Percentiles rank a stretch among this genome's conserved stretches.
phyloP scores from a whole-genome alignment of 2,888 invertebrate species.

The Beris morrisii region DNA sequence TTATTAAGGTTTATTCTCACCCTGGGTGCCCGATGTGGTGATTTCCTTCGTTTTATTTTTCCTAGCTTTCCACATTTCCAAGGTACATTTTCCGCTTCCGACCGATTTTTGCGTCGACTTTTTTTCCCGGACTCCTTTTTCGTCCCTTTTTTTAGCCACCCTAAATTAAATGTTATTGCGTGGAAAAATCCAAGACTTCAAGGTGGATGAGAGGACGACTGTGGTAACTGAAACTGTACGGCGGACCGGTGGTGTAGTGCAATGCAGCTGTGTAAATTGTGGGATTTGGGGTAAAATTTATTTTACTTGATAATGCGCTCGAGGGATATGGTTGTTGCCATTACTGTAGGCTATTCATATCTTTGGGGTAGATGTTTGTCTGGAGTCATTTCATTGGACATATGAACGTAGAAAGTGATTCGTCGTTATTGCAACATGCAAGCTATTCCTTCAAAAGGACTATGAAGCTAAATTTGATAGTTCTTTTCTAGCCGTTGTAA shows the following conservation, averaged over 20 bases:
- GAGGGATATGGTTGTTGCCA: slow-evolving; percentile 21
- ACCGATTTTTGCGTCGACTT: slow-evolving; percentile 3
- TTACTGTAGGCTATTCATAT: no score
- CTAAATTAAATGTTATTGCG: slow-evolving; percentile 37
- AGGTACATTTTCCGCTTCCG: slow-evolving; percentile 1
- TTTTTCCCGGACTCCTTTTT: no score
- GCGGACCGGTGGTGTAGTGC: slow-evolving; percentile 9
- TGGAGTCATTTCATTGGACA: no score
- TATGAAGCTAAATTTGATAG: no score
- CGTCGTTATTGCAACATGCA: no score
- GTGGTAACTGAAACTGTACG: slow-evolving; percentile 12
- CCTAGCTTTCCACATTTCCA: background rate
- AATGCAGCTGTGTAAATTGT: slow-evolving; percentile 37
- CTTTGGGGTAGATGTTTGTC: no score
- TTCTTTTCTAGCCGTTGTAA: no score
- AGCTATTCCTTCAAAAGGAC: no score
- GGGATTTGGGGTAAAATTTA: slow-evolving; percentile 35
- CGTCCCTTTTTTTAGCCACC: background rate
- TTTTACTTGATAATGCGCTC: slow-evolving; percentile 36
- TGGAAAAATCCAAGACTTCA: slow-evolving; percentile 34
- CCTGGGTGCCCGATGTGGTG: slow-evolving; percentile 23
- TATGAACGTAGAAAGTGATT: no score
- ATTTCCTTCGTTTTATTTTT: slow-evolving; percentile 8
- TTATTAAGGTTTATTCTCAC: slow-evolving; percentile 36
- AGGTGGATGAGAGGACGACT: slow-evolving; percentile 30